Evolutionary conservation across 2,888 invertebrate species (phyloP), one percentile per base, ranked within the genome.

Genomic region (Lutraria lutraria): DNA sequence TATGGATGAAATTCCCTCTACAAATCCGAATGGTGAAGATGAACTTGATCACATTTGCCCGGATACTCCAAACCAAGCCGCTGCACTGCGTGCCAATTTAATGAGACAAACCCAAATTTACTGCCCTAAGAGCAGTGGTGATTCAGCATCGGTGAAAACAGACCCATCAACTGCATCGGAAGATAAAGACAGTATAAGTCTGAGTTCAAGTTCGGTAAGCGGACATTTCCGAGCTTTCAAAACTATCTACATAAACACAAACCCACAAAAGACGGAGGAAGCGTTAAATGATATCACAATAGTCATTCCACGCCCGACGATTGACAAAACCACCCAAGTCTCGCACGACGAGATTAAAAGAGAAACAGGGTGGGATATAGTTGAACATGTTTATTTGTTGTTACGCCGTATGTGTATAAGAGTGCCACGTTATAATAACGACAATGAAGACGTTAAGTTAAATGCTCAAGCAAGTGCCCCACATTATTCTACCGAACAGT

Each of bases 341-440:
- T 21, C 85, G 6, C 89, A 91, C 56, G 56, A 85, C 13, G 94
- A 94, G 63, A 95, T 94, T 19, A 92, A 89, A 15, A 29, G 43
- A 72, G 94, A 93, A 72, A 95, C 95, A 3, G 94, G 94, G 3
- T 95, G 93, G 93, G 88, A 91, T 83, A 10, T 86, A 0, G 72
- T 89, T 29, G 90, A 89, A 83, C 84, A 81, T 25, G 87, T 88
- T 21, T 93, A 89, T 63, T 83, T 89, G 10, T 54, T 91, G 2
- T 25, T 92, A 16, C 53, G 89, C 63, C 83, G 85, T n/a, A 88
- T 90, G 12, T 84, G 88, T 29, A 83, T 89, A n/a, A 88, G 86
- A 43, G 60, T 87, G 10, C 89, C 88, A 15, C 29, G 56, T 34
- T 34, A 80, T 16, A 83, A 19, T 34, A 25, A 54, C 29, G 25